phyloP scores from a whole-genome alignment of 2,113 vertebrate genomes.

The Riparia riparia region DNA sequence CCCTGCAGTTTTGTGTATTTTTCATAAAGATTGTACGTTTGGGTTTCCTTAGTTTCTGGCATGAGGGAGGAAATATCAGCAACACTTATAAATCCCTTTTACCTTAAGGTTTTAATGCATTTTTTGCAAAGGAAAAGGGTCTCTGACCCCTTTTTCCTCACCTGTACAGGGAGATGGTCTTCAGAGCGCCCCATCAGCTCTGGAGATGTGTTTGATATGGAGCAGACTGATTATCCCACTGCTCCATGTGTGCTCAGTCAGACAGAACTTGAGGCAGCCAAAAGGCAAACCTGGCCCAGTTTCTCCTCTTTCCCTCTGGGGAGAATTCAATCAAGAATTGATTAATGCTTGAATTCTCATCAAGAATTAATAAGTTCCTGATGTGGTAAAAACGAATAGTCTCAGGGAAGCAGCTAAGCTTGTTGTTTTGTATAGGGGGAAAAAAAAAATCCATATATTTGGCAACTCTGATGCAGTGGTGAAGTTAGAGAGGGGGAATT shows the following conservation, averaged over 20 bases:
- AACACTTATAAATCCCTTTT: background rate
- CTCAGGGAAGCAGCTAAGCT: conserved; percentile 31
- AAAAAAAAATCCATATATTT: background rate
- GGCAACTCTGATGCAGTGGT: background rate
- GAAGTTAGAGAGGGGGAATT: background rate
- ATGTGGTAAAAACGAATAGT: conserved; percentile 62
- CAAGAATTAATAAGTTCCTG: conserved; percentile 70
- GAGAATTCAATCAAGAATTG: conserved; percentile 63
- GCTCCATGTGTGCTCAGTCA: background rate
- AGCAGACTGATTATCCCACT: background rate
- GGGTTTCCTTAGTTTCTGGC: fast-evolving
- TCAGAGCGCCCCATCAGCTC: background rate
- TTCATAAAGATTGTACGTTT: background rate
- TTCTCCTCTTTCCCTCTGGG: conserved; percentile 57
- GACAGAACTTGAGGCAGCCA: conserved; percentile 17
- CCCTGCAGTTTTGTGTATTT: background rate
- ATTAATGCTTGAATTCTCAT: conserved; percentile 71
- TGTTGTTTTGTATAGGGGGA: background rate
- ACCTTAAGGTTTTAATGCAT: background rate
- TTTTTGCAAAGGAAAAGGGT: background rate
- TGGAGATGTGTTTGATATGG: background rate
- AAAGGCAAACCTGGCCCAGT: conserved; percentile 60
- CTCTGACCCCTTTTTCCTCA: background rate
- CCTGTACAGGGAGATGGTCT: background rate
- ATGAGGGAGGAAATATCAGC: background rate